Percentiles rank a stretch among this genome's conserved stretches.
phyloP scores from a whole-genome alignment of 2,797 vertebrate species.

The Allobates femoralis region DNA sequence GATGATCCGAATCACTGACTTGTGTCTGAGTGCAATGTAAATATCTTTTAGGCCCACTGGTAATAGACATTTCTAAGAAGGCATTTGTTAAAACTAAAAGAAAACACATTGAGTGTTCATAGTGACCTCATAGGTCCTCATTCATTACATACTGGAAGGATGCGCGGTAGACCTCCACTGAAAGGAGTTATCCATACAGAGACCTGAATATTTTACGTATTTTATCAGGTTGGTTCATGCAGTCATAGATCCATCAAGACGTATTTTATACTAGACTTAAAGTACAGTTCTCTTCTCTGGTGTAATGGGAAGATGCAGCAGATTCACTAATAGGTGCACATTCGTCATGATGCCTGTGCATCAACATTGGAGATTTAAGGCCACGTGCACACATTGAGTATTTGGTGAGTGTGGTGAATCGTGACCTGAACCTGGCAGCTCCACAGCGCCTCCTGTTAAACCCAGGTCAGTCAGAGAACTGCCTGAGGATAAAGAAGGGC shows the following conservation, averaged over 20 bases:
- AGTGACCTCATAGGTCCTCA: conserved; percentile 22
- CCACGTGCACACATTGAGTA: too few species aligned
- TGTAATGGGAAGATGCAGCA: too few species aligned
- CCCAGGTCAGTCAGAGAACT: too few species aligned
- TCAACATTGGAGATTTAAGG: too few species aligned
- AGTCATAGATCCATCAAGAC: not conserved
- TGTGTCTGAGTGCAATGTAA: conserved; percentile 37
- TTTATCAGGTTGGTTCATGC: not conserved
- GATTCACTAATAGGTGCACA: too few species aligned
- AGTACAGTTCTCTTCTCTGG: too few species aligned
- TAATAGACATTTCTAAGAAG: conserved; percentile 10
- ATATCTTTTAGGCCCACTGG: conserved; percentile 19
- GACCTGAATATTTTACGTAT: not conserved
- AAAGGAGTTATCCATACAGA: not conserved
- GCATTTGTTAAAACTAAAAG: conserved; percentile 32
- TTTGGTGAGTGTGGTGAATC: too few species aligned
- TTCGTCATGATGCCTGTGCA: too few species aligned
- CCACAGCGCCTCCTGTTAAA: too few species aligned
- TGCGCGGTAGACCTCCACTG: not conserved
- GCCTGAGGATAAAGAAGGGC: too few species aligned
- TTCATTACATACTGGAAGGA: not conserved
- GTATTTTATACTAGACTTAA: too few species aligned
- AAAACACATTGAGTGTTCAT: not conserved
- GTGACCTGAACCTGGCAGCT: too few species aligned
- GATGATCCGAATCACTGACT: conserved; percentile 21